Base-by-base conservation (phyloP, 2,797 vertebrate genomes). In the Thripadectes ignobilis region DNA sequence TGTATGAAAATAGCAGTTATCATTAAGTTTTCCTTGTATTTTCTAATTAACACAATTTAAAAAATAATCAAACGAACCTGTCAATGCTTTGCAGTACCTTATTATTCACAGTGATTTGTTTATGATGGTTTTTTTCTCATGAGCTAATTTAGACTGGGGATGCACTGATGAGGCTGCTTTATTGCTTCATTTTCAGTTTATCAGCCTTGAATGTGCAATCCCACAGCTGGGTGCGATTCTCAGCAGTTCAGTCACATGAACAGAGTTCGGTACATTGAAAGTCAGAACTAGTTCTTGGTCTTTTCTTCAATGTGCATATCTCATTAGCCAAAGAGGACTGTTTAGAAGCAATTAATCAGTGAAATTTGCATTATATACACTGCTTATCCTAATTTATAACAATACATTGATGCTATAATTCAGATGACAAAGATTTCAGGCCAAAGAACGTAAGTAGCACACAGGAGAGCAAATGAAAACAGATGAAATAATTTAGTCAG, bases 21-120 rank as follows among this genome's bases (percentile, higher is more conserved):
- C 39, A 79, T 89, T 82, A 94, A n/a, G 16, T 43, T 82, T 94
- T 78, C 78, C 49, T 78, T 66, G 36, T 57, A 49, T 49, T 94
- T 87, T 81, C 74, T 89, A 95, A 95, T 96, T 82, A 96, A 62
- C 23, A 81, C 34, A 57, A 52, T 75, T 79, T 20, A 1, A 48
- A 69, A 68, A 76, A 68, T 11, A 26, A 88, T 19, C 45, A 69
- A 90, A 85, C 58, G 10, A 49, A 81, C 17, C 18, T 91, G 79
- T 52, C 63, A 93, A 34, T 52, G 45, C 17, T 87, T 84, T 93
- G 29, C 89, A 91, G 26, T 54, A 46, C 65, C 68, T 75, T 72
- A 71, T 87, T 92, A 92, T 94, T 91, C 83, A 75, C 39, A 85
- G 51, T 3, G 5, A 83, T 87, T 88, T 77, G 38, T 88, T 96